Evolutionary conservation across 2,888 invertebrate species (phyloP).

Genomic region (Eupithecia subumbrata): DNA sequence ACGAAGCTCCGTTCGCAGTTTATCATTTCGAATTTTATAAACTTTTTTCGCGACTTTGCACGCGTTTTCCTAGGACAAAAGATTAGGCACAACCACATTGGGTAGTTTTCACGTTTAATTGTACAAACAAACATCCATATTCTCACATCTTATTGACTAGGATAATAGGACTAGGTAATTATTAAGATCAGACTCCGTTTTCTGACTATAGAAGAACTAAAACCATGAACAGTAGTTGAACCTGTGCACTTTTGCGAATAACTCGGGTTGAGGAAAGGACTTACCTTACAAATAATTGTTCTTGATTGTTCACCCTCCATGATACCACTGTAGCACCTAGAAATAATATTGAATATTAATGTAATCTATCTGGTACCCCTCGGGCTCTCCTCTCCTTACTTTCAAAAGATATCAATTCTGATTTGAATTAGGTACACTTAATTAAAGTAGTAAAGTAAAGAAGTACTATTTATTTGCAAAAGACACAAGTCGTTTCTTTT

Average conservation of each 20-base stretch:
- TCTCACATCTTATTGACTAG: neutral
- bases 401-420: neutral
- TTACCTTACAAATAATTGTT: slow-evolving; percentile 98
- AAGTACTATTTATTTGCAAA: no score
- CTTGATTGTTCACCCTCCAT: slow-evolving; percentile 98
- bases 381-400: neutral
- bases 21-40: neutral
- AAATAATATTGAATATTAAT: slow-evolving; percentile 57
- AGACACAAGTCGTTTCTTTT: no score
- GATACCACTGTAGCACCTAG: slow-evolving; percentile 97
- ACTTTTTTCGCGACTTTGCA: neutral
- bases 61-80: neutral
- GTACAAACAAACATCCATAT: neutral
- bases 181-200: neutral
- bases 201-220: neutral
- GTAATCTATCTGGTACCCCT: neutral
- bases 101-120: neutral
- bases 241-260: neutral
- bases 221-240: neutral
- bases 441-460: no score
- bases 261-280: slow-evolving; percentile 44
- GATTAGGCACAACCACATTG: neutral
- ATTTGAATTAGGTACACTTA: neutral
- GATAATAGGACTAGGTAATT: neutral
- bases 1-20: neutral